Evolutionary conservation across 1,140 invertebrate genomes (phyloP).

Genomic region (Euwallacea similis): DNA sequence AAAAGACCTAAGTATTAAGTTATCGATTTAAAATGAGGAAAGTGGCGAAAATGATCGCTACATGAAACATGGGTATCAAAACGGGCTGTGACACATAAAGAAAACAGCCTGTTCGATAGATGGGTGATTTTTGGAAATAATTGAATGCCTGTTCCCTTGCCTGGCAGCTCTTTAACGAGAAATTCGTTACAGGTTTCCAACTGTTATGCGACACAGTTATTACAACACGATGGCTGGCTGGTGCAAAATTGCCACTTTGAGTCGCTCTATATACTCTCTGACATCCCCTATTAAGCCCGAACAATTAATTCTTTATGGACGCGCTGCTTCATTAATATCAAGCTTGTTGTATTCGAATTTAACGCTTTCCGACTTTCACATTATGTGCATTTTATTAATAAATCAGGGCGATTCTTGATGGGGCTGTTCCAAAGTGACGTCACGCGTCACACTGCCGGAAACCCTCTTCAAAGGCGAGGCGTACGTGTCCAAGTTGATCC

Average conservation of each 20-base stretch:
- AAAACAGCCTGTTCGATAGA: constrained; percentile 6
- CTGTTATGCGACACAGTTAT: constrained; percentile 11
- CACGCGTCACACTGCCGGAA: constrained; percentile 16
- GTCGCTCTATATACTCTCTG: background rate
- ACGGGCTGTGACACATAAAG: constrained; percentile 9
- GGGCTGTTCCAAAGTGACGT: background rate
- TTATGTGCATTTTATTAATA: background rate
- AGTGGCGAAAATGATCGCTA: too few relatives aligned
- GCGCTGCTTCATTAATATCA: background rate
- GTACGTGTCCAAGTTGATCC: constrained; percentile 38
- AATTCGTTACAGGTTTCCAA: constrained; percentile 21
- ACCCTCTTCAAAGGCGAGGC: constrained; percentile 14
- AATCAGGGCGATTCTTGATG: background rate
- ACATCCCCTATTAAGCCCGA: background rate
- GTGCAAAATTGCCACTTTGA: constrained; percentile 8
- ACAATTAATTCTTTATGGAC: constrained; percentile 11
- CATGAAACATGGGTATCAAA: background rate
- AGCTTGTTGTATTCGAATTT: constrained; percentile 4
- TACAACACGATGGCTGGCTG: background rate
- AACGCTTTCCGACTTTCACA: background rate
- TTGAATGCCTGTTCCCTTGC: constrained; percentile 15
- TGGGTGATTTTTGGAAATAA: constrained; percentile 20
- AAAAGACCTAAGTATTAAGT: background rate
- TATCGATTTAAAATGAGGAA: constrained; percentile 1
- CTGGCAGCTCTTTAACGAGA: constrained; percentile 19